These are phyloP conservation scores for Balaeniceps rex DNA, from an alignment of 2,113 vertebrate genomes.

Conservation along the genomic window DNA sequence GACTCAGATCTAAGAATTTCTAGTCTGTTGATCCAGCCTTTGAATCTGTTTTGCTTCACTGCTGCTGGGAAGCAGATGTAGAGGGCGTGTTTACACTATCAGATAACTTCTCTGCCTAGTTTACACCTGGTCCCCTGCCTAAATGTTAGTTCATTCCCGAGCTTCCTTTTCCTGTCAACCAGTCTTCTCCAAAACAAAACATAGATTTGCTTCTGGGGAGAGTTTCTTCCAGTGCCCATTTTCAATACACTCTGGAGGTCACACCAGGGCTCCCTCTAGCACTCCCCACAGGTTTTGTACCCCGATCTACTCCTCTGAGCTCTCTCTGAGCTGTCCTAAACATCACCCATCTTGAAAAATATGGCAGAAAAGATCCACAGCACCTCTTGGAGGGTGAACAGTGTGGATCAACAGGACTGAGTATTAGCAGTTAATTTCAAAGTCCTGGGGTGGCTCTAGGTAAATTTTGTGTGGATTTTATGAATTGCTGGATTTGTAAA, in stretches of 20 bases:
- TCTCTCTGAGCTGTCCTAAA: background rate
- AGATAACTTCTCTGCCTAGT: conserved; percentile 3
- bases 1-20: background rate
- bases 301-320: background rate
- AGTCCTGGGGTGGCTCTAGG: background rate
- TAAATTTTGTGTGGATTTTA: background rate
- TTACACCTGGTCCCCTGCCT: conserved; percentile 35
- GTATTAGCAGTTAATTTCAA: background rate
- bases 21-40: background rate
- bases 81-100: background rate
- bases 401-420: background rate
- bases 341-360: background rate
- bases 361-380: background rate
- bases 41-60: conserved; percentile 2
- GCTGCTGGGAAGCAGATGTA: conserved; percentile 7
- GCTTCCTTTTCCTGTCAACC: background rate
- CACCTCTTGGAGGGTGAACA: background rate
- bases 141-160: conserved; percentile 3
- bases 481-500: background rate
- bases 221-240: background rate
- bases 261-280: background rate
- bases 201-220: background rate
- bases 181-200: background rate
- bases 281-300: background rate
- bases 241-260: background rate